A percentile compares a stretch with the other conserved stretches of the same genome.
Conservation (phyloP, 2,888 invertebrate species). For the Nemoura dubitans region DNA sequence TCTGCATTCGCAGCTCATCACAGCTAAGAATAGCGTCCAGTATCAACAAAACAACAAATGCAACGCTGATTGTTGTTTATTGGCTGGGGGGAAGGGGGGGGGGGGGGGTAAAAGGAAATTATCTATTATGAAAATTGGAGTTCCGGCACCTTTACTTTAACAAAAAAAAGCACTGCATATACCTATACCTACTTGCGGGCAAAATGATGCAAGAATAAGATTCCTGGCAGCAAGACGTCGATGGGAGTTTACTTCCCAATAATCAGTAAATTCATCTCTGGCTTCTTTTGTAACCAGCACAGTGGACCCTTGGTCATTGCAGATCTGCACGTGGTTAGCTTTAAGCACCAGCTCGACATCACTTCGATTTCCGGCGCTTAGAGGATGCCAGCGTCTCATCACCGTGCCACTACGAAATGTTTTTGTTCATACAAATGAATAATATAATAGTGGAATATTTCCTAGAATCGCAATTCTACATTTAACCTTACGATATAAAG, state of each 20-base stretch:
- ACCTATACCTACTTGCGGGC: slow-evolving; percentile 82
- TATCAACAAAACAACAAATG: no score
- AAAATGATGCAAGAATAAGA: slow-evolving; percentile 79
- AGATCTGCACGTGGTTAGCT: slow-evolving; percentile 77
- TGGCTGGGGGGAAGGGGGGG: no score
- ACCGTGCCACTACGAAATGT: slow-evolving; percentile 74
- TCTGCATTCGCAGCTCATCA: no score
- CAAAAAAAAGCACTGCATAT: no score
- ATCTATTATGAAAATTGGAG: no score
- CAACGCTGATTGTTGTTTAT: no score
- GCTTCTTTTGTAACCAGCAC: slow-evolving; percentile 71
- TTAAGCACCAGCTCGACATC: slow-evolving; percentile 76
- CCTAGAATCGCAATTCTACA: no score
- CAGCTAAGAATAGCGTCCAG: no score
- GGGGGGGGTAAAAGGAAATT: no score
- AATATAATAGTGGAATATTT: slow-evolving; percentile 1
- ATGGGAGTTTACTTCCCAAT: slow-evolving; percentile 73
- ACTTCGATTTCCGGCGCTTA: slow-evolving; percentile 67
- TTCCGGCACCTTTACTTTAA: no score
- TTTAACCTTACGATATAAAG: no score
- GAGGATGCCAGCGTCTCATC: slow-evolving; percentile 75
- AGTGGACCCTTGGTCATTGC: slow-evolving; percentile 63
- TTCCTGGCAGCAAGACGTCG: slow-evolving; percentile 78
- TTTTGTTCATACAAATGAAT: slow-evolving; percentile 34
- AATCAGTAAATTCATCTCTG: slow-evolving; percentile 73